Evolutionary conservation across 2,113 vertebrate species (phyloP).

Genomic region (Eurypyga helias): DNA sequence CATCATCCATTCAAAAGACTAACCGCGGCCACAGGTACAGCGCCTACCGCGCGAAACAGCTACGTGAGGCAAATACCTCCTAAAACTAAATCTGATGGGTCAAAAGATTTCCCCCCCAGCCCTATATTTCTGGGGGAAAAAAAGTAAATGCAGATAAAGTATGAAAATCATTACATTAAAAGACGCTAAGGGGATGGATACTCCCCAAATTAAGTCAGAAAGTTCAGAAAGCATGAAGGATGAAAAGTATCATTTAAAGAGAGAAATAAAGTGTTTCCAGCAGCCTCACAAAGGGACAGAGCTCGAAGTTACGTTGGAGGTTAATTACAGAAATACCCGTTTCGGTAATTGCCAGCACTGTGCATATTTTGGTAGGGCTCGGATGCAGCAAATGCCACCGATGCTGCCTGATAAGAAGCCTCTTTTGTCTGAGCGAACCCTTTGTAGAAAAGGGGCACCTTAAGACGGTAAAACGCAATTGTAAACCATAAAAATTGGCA

Average conservation of each 20-base stretch:
- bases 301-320: rapidly evolving
- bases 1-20: background rate
- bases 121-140: background rate
- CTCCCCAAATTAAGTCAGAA: background rate
- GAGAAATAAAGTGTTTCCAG: background rate
- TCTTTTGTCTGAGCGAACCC: constrained; percentile 33
- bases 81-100: background rate
- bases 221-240: background rate
- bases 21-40: background rate
- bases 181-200: background rate
- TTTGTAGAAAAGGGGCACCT: background rate
- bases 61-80: background rate
- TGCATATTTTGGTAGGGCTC: rapidly evolving
- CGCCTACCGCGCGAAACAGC: background rate
- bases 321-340: rapidly evolving
- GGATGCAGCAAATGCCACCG: background rate
- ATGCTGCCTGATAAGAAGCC: background rate
- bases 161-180: rapidly evolving
- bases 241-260: background rate
- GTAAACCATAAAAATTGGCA: constrained; percentile 39
- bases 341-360: rapidly evolving
- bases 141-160: background rate
- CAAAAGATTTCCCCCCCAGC: background rate
- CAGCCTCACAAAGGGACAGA: background rate
- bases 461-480: background rate